phyloP scores from a whole-genome alignment of 2,113 vertebrate genomes.

The Saccopteryx bilineata region DNA sequence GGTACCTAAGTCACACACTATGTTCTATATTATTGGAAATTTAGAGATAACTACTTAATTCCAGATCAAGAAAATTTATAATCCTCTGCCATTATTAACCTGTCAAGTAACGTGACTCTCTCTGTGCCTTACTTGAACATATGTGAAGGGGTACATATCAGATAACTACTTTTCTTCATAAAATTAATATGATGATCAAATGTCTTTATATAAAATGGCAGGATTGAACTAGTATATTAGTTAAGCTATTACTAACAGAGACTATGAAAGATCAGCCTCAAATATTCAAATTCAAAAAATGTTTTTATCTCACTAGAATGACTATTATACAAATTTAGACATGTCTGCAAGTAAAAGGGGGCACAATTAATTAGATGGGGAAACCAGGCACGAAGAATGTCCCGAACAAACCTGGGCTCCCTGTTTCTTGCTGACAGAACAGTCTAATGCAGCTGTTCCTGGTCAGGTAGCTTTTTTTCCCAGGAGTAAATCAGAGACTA shows the following conservation, averaged over 20 bases:
- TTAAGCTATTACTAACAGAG: not conserved
- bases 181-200: slow-evolving; percentile 25
- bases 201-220: not conserved
- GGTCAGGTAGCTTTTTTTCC: not conserved
- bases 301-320: slow-evolving; percentile 5
- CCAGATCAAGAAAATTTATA: not conserved
- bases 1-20: not conserved
- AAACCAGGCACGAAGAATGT: not conserved
- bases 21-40: not conserved
- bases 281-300: not conserved
- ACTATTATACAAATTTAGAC: not conserved
- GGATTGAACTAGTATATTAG: not conserved
- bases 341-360: not conserved
- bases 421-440: fast-evolving
- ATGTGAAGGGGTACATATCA: not conserved
- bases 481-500: not conserved
- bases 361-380: not conserved
- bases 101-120: not conserved
- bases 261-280: not conserved
- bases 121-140: not conserved
- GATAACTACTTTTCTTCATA: not conserved
- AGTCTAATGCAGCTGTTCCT: not conserved
- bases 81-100: not conserved
- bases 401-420: too few relatives aligned
- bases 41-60: not conserved